Evolutionary conservation across 2,797 vertebrate genomes (phyloP).

Genomic region (Diplodus puntazzo): DNA sequence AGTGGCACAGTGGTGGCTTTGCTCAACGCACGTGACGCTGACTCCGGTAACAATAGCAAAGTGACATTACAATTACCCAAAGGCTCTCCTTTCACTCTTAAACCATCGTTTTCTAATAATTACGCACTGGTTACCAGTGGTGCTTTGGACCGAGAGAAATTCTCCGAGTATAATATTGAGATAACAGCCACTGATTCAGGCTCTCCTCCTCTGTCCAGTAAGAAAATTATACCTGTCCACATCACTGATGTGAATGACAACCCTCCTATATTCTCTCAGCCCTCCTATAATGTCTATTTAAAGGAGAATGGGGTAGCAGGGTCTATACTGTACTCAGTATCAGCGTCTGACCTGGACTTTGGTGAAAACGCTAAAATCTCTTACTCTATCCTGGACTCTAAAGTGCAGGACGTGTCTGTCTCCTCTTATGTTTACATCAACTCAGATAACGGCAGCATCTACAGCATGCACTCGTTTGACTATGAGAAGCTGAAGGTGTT

Average conservation of each 20-base stretch:
- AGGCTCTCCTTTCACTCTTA: slow-evolving; percentile 62
- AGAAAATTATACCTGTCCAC: slow-evolving; percentile 81
- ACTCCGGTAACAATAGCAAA: slow-evolving; percentile 66
- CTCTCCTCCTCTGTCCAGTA: slow-evolving; percentile 77
- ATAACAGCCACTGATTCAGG: slow-evolving; percentile 88
- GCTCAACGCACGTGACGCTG: slow-evolving; percentile 67
- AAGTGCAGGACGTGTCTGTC: slow-evolving; percentile 80
- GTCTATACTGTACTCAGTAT: slow-evolving; percentile 86
- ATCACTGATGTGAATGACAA: slow-evolving; percentile 91
- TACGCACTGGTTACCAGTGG: slow-evolving; percentile 73
- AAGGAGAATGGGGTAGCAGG: slow-evolving; percentile 88
- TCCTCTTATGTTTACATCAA: slow-evolving; percentile 88
- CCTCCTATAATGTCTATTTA: slow-evolving; percentile 87
- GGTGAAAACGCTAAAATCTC: slow-evolving; percentile 69
- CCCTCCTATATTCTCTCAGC: slow-evolving; percentile 80
- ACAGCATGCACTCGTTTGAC: slow-evolving; percentile 83
- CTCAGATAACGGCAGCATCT: slow-evolving; percentile 87
- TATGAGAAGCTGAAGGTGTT: slow-evolving; percentile 83
- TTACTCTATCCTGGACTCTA: slow-evolving; percentile 82
- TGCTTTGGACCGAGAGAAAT: slow-evolving; percentile 84
- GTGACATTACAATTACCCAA: slow-evolving; percentile 59
- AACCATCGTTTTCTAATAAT: slow-evolving; percentile 72
- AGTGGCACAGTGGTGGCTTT: slow-evolving; percentile 71
- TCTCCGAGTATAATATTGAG: slow-evolving; percentile 85
- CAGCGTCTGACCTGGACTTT: slow-evolving; percentile 85